Conservation (phyloP, 2,888 invertebrate species). For the Agonum fuliginosum region DNA sequence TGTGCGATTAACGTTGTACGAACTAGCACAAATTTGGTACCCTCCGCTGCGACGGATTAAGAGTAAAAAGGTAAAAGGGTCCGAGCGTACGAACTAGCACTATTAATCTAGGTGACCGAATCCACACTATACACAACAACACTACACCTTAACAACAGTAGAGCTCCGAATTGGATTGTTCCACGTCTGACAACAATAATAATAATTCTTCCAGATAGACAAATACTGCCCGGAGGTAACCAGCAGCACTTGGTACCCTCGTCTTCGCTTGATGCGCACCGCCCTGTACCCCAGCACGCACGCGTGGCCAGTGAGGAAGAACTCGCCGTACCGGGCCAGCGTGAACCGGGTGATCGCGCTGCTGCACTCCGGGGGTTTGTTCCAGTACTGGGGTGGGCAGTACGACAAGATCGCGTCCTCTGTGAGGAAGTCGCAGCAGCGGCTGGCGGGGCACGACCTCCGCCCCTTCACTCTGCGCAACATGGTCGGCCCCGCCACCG, state of each 20-base stretch:
- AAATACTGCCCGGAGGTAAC: slow-evolving; percentile 6
- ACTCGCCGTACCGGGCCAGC: not conserved
- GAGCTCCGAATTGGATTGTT: too few relatives aligned
- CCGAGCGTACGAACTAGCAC: too few relatives aligned
- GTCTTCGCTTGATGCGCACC: not conserved
- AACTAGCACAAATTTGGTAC: too few relatives aligned
- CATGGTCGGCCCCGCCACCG: not conserved
- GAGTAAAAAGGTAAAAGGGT: too few relatives aligned
- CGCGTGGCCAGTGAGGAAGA: slow-evolving; percentile 13
- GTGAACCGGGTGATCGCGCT: not conserved
- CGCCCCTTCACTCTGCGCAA: not conserved
- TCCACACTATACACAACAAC: too few relatives aligned
- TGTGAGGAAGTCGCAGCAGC: slow-evolving; percentile 51
- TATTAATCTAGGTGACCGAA: too few relatives aligned
- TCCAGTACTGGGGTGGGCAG: not conserved
- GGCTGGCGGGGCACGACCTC: not conserved
- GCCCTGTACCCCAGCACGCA: slow-evolving; percentile 9
- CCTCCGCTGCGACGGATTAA: too few relatives aligned
- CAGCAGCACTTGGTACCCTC: not conserved
- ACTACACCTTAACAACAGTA: too few relatives aligned
- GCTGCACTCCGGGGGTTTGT: not conserved
- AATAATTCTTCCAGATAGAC: slow-evolving; percentile 1
- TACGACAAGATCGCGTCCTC: slow-evolving; percentile 41
- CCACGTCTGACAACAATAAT: too few relatives aligned
- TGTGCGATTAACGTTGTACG: too few relatives aligned